Percentiles rank a stretch among this genome's conserved stretches.
Evolutionary conservation across 2,113 vertebrate species (phyloP).

Genomic region (Oreocharis arfaki): DNA sequence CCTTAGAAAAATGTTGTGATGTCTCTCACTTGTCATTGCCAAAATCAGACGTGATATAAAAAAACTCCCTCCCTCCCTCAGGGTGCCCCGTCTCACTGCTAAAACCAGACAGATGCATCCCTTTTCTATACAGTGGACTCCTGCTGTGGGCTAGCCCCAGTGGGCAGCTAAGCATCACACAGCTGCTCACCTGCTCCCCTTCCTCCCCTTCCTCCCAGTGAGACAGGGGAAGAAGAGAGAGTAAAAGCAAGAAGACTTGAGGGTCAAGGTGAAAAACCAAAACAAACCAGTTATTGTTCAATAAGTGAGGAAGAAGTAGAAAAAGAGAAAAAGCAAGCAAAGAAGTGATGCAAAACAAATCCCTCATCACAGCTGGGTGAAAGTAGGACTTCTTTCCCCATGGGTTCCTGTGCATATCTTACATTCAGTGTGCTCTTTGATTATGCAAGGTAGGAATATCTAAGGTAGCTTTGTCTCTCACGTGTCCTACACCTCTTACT

Average conservation of each 20-base stretch:
- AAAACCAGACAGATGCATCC: not conserved
- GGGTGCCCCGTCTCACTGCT: not conserved
- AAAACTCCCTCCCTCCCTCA: not conserved
- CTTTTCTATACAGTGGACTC: not conserved
- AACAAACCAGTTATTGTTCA: not conserved
- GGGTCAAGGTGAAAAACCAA: not conserved
- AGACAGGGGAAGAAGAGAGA: not conserved
- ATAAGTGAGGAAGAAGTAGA: not conserved
- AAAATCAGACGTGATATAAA: not conserved
- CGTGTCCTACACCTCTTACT: accelerated
- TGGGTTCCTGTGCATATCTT: not conserved
- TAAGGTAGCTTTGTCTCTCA: not conserved
- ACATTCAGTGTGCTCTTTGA: not conserved
- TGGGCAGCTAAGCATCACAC: not conserved
- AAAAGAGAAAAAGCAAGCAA: not conserved
- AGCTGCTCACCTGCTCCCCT: accelerated
- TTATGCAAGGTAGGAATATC: not conserved
- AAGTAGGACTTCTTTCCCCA: not conserved
- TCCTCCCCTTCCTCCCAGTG: not conserved
- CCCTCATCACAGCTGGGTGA: not conserved
- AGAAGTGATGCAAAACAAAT: not conserved
- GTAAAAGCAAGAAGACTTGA: not conserved
- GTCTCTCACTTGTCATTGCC: not conserved
- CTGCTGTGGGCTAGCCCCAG: not conserved
- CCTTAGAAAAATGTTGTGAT: not conserved